phyloP scores from a whole-genome alignment of 2,888 invertebrate genomes.

The Idaea aversata region DNA sequence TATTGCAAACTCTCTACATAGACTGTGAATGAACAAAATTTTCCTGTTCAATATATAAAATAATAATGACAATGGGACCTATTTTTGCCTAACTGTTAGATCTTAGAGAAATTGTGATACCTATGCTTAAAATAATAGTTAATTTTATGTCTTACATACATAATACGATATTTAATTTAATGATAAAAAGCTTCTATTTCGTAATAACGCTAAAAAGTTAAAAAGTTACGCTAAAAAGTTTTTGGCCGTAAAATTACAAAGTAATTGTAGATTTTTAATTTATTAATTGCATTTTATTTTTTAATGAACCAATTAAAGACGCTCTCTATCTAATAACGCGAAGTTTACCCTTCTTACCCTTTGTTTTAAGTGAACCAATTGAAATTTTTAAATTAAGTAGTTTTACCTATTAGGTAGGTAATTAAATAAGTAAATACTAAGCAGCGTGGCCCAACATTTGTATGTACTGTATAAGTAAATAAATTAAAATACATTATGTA shows the following conservation, averaged over 20 bases:
- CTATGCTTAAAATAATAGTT: constrained; percentile 34
- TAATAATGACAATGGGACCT: constrained; percentile 60
- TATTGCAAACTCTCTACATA: constrained; percentile 4
- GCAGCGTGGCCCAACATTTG: background rate
- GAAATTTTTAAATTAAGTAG: background rate
- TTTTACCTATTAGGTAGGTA: constrained; percentile 14
- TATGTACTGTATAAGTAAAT: background rate
- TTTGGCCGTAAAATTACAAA: background rate
- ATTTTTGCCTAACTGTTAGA: constrained; percentile 63
- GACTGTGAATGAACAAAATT: constrained; percentile 17
- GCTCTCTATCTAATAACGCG: too few species aligned
- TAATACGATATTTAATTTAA: constrained; percentile 25
- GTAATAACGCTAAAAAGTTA: background rate
- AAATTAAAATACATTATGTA: constrained; percentile 13
- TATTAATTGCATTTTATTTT: too few species aligned
- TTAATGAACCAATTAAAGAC: too few species aligned
- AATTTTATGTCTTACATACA: constrained; percentile 10
- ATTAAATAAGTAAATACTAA: background rate
- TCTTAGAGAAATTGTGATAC: constrained; percentile 48
- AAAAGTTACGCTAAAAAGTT: background rate
- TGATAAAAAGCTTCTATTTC: background rate
- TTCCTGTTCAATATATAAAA: constrained; percentile 44
- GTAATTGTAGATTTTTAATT: background rate
- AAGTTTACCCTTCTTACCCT: background rate
- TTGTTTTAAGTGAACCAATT: background rate